Percentiles rank a stretch among this genome's conserved stretches.
phyloP scores from a whole-genome alignment of 2,797 vertebrate species.

The Mionectes olivaceus region DNA sequence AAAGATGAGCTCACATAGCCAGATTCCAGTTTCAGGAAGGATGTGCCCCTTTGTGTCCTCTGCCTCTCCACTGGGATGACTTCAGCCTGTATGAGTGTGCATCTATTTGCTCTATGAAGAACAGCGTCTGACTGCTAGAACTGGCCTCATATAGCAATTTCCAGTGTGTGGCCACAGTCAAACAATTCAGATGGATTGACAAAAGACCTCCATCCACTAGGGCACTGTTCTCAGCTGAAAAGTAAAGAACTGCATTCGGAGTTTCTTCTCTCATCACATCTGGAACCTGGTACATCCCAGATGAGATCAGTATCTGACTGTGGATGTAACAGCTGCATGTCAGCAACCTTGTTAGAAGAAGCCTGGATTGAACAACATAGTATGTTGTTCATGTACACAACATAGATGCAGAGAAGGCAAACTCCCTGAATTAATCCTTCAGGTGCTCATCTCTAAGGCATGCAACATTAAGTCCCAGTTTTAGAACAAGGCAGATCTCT shows the following conservation, averaged over 20 bases:
- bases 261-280: neutral
- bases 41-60: neutral
- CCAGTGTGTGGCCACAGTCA: neutral
- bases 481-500: neutral
- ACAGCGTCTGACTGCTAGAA: neutral
- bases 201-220: neutral
- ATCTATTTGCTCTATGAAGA: neutral
- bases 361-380: neutral
- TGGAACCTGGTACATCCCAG: neutral
- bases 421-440: neutral
- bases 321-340: neutral
- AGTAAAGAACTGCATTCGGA: neutral
- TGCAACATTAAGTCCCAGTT: neutral
- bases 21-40: neutral
- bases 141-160: neutral
- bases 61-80: neutral
- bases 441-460: neutral
- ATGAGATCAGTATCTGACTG: neutral
- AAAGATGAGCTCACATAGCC: neutral
- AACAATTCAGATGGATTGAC: neutral
- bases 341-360: neutral
- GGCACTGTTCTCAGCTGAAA: neutral
- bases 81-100: neutral
- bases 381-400: neutral
- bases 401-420: neutral